Evolutionary conservation across 2,797 vertebrate genomes (phyloP), one percentile per base, ranked within the genome.

Genomic region (Myripristis murdjan): DNA sequence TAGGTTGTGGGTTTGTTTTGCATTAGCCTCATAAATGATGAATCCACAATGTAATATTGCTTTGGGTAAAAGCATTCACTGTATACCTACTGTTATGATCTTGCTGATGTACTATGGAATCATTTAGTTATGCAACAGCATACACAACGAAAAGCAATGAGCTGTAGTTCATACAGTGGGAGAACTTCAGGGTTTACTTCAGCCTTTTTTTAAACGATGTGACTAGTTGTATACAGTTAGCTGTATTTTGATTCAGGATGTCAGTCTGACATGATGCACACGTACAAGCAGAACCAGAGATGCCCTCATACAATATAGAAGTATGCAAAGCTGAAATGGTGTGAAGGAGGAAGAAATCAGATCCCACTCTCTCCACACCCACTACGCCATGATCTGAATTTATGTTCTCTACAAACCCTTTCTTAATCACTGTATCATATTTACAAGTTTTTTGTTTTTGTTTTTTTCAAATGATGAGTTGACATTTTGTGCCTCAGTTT

Each of bases 341-440:
- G n/a, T n/a, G n/a, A 11, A 4, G 31, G 14, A 12, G 23, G 15
- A 35, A 14, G 9, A 14, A 14, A 39, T n/a, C 31, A 1, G n/a
- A n/a, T n/a, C n/a, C n/a, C n/a, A n/a, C n/a, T n/a, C n/a, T n/a
- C n/a, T n/a, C n/a, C 22, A 20, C 37, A 57, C 16, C 9, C 39
- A 51, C 44, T 15, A n/a, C 44, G 6, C 55, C 15, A 51, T 67
- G 49, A 87, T 75, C 83, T 87, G 64, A 90, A 78, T 35, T 60
- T 70, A n/a, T n/a, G n/a, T 56, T 35, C 5, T 33, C 51, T 28
- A 58, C n/a, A 48, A 44, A 73, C 11, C 6, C 12, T 54, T 77
- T 9, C 51, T 44, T 48, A 35, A 22, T 59, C 37, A 53, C 5
- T 49, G 14, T n/a, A 43, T 20, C 15, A n/a, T 43, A 4, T 53